A percentile compares a stretch with the other conserved stretches of the same genome.
phyloP scores from a whole-genome alignment of 2,797 vertebrate genomes.

The Glossophaga mutica region DNA sequence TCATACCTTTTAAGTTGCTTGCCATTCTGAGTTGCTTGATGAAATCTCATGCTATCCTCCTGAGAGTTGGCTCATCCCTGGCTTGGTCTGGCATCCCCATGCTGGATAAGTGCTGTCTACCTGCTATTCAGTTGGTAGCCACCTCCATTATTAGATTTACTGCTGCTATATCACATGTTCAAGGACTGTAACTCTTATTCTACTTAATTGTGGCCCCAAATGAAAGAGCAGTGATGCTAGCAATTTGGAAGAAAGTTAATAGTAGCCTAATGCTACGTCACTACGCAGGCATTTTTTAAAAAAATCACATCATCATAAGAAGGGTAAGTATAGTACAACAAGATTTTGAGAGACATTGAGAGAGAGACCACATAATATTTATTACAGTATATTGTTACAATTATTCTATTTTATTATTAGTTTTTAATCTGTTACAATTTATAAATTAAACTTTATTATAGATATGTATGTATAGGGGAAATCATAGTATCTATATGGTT shows the following conservation, averaged over 20 bases:
- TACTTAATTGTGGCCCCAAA: neutral
- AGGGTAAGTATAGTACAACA: neutral
- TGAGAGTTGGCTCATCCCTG: neutral
- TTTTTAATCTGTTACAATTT: neutral
- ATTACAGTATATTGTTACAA: neutral
- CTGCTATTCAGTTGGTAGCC: neutral
- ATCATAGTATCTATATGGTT: neutral
- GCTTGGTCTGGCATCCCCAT: neutral
- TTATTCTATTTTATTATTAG: neutral
- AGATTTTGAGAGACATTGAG: neutral
- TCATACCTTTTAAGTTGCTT: neutral
- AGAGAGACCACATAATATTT: neutral
- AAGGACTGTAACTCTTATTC: neutral
- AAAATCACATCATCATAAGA: neutral
- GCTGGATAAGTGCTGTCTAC: neutral
- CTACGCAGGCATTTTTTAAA: neutral
- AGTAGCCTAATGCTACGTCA: neutral
- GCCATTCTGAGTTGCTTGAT: neutral
- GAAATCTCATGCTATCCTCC: neutral
- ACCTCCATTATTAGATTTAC: neutral
- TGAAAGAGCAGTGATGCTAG: neutral
- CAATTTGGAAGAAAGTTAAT: neutral
- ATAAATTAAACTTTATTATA: neutral
- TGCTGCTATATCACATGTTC: neutral
- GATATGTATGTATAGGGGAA: neutral